phyloP scores from a whole-genome alignment of 2,113 vertebrate species.

The Dromiciops gliroides region DNA sequence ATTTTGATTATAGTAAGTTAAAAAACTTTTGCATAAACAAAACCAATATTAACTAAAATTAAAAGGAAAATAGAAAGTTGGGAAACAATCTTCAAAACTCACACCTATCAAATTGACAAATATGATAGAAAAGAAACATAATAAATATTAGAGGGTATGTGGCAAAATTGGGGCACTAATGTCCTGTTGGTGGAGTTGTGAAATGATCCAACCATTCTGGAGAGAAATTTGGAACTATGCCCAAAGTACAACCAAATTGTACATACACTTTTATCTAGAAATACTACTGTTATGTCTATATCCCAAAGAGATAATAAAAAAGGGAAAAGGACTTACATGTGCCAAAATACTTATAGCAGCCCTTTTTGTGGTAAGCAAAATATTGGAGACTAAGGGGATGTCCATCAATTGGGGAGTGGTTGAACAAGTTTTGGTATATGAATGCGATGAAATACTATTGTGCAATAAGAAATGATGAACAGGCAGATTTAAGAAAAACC shows the following conservation, averaged over 20 bases:
- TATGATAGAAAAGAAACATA: neutral
- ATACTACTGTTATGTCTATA: neutral
- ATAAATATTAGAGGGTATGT: neutral
- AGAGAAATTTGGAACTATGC: neutral
- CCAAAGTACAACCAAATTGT: neutral
- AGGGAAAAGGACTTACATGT: neutral
- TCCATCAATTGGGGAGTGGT: neutral
- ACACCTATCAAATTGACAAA: too few relatives aligned
- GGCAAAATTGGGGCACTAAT: neutral
- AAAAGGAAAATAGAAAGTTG: too few relatives aligned
- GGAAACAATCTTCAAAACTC: too few relatives aligned
- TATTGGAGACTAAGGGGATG: neutral
- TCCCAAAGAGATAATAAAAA: neutral
- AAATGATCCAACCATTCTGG: too few relatives aligned
- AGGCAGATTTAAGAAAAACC: neutral
- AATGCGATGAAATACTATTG: neutral
- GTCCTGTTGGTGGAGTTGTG: neutral
- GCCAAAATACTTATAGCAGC: neutral
- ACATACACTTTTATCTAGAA: neutral
- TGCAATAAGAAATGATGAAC: neutral
- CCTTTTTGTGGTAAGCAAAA: neutral
- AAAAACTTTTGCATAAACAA: too few relatives aligned
- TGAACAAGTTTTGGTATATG: neutral
- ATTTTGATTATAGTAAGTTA: too few relatives aligned
- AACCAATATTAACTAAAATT: too few relatives aligned